These are phyloP conservation scores for Felis catus DNA, from an alignment of 2,113 vertebrate species.

Conservation along the genomic window F.catus_Fca126_mat1.0 CM031417.1:98359001-98359500, in stretches of 20 bases:
- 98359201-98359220: too few species aligned
- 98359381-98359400: background rate
- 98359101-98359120: background rate
- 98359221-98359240: background rate
- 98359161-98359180: background rate
- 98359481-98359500: background rate
- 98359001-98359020: background rate
- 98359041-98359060: background rate
- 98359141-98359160: background rate
- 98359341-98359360: background rate
- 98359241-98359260: rapidly evolving
- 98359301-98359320: background rate
- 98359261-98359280: background rate
- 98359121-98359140: background rate
- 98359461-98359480: background rate
- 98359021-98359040: background rate
- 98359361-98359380: background rate
- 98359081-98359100: background rate
- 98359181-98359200: background rate
- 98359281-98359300: background rate
- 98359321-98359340: background rate
- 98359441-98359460: background rate
- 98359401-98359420: background rate
- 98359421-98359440: background rate
- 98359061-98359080: background rate